Evolutionary conservation across 2,888 invertebrate species (phyloP), one percentile per base, ranked within the genome.

Genomic region (Habrosyne pyritoides): DNA sequence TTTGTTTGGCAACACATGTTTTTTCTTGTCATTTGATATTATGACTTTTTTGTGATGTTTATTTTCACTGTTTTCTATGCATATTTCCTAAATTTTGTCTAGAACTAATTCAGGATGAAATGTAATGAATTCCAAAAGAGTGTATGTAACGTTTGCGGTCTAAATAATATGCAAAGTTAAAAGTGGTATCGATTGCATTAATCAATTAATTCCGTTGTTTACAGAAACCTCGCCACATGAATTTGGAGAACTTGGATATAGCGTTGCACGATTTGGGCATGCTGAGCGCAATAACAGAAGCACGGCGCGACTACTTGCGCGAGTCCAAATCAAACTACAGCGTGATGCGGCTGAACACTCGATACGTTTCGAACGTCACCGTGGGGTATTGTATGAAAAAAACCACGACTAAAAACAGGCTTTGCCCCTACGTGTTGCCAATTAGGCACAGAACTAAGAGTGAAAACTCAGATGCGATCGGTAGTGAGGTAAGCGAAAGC

Each of bases 321-420:
- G 94, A 94, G 73, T 86, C 93, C 12, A 88, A 86, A 64, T 81
- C 87, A 10, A 89, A 87, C 69, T 86, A 89, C 70, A 84, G 89
- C 73, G 86, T 93, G 64, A 89, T 93, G 87, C 93, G 94, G 55
- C 86, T 94, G 67, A 94, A 94, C 75, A 93, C 94, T 53, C 91
- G 94, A 61, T 94, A 94, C 76, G 94, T 94, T 30, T 94, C 94
- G 53, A 94, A 94, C 73, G 94, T 94, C 55, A 94, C 94, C 18
- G 94, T 94, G 64, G 94, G 94, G 7, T 94, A 94, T 75, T 93
- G 93, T 72, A 93, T 94, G 87, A 91, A 93, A 69, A 84, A 93
- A 63, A 81, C 91, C 42, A 81, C 93, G 48, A 91, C 89, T 55
- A 93, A 93, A 72, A 93, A 93, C 83, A 89, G 94, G 74, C 93